phyloP scores from a whole-genome alignment of 2,888 invertebrate species.

The Apocheima hispidaria region DNA sequence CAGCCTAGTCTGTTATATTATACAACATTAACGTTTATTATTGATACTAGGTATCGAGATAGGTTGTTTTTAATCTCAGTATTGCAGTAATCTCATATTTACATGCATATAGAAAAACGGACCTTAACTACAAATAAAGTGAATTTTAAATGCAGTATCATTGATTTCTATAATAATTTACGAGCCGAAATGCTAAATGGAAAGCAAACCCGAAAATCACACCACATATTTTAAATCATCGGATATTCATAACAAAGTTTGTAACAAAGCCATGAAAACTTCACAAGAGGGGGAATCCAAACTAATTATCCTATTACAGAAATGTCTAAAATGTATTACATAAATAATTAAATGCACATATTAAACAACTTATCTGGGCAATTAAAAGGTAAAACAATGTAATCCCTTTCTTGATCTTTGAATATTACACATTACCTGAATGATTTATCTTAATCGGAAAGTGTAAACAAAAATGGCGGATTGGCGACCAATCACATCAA shows the following conservation, averaged over 20 bases:
- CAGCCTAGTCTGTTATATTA: too few species aligned
- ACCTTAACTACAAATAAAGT: neutral
- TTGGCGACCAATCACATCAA: neutral
- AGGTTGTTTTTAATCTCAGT: slow-evolving; percentile 4
- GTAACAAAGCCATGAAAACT: neutral
- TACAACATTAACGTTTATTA: too few species aligned
- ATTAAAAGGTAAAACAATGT: slow-evolving; percentile 36
- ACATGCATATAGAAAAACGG: neutral
- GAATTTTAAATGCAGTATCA: neutral
- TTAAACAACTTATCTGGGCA: slow-evolving; percentile 46
- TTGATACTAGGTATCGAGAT: neutral
- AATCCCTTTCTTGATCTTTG: neutral
- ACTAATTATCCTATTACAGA: neutral
- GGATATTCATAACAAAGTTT: slow-evolving; percentile 1
- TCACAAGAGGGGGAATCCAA: neutral
- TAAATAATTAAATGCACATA: slow-evolving; percentile 21
- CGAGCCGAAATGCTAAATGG: neutral
- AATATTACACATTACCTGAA: neutral
- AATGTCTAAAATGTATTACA: slow-evolving; percentile 10
- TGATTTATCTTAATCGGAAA: neutral
- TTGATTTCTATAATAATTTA: neutral
- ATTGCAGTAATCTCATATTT: neutral
- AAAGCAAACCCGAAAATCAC: neutral
- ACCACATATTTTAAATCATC: neutral
- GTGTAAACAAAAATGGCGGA: slow-evolving; percentile 3